These are phyloP conservation scores for Synaphobranchus kaupii DNA, from an alignment of 2,797 vertebrate genomes.

Conservation along the genomic window DNA sequence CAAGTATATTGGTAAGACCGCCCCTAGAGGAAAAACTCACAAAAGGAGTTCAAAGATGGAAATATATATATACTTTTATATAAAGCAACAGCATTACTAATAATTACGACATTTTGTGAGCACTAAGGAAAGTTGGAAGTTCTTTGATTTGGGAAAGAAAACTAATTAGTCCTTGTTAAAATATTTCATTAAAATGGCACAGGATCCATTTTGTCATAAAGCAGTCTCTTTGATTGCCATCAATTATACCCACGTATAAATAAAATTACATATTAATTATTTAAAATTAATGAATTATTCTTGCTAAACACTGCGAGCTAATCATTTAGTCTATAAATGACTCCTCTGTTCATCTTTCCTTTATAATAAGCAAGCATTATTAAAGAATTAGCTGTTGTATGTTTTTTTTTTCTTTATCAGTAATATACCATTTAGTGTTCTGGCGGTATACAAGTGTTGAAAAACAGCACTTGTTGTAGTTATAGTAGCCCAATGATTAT, in stretches of 20 bases:
- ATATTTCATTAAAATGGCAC: background rate
- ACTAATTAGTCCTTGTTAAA: background rate
- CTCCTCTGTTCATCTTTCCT: background rate
- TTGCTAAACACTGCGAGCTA: background rate
- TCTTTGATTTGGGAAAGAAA: background rate
- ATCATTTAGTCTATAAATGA: background rate
- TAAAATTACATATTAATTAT: background rate
- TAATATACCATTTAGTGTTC: background rate
- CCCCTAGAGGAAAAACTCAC: background rate
- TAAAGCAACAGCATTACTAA: background rate
- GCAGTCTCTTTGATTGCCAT: background rate
- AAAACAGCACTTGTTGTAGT: background rate
- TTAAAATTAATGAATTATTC: background rate
- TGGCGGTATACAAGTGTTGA: background rate
- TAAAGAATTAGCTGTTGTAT: background rate
- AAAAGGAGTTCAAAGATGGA: background rate
- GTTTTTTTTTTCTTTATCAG: background rate
- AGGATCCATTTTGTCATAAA: background rate
- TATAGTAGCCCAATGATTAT: too few relatives aligned
- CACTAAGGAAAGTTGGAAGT: background rate
- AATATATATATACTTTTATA: background rate
- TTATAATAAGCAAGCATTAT: background rate
- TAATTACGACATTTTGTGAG: background rate
- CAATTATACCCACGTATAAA: background rate
- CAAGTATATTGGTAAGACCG: background rate